Percentiles rank a stretch among this genome's conserved stretches.
phyloP scores from a whole-genome alignment of 2,113 vertebrate species.

The Sakesphorus luctuosus region DNA sequence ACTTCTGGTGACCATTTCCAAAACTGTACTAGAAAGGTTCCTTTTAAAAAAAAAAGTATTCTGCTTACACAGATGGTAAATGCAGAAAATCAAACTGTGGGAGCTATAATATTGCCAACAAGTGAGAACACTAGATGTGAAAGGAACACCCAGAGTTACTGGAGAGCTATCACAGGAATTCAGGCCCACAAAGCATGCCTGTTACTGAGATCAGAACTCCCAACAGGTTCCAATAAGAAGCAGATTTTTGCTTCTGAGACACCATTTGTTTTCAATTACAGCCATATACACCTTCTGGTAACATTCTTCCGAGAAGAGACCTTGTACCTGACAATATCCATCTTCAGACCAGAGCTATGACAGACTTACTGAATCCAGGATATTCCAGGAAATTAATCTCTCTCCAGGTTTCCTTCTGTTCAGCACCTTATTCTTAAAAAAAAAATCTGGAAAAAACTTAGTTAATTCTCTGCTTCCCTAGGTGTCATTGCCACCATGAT shows the following conservation, averaged over 20 bases:
- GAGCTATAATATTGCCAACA: neutral
- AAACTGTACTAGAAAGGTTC: neutral
- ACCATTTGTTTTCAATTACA: slow-evolving; percentile 41
- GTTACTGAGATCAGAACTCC: slow-evolving; percentile 31
- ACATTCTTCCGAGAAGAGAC: slow-evolving; percentile 29
- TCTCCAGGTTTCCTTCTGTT: neutral
- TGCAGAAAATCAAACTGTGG: neutral
- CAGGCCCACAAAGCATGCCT: neutral
- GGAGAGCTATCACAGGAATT: slow-evolving; percentile 35
- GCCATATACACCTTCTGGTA: slow-evolving; percentile 19
- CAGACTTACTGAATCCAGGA: slow-evolving; percentile 12
- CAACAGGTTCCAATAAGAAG: slow-evolving; percentile 20
- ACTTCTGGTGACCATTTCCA: neutral
- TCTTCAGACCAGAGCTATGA: slow-evolving; percentile 10
- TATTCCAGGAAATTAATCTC: slow-evolving; percentile 14
- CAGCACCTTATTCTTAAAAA: neutral
- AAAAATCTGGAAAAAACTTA: neutral
- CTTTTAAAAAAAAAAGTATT: neutral
- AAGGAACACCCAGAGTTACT: slow-evolving; percentile 19
- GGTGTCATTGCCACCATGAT: neutral
- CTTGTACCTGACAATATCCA: neutral
- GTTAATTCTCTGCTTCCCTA: neutral
- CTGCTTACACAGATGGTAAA: neutral
- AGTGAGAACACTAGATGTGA: neutral
- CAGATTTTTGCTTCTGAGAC: slow-evolving; percentile 9